Percentiles rank a stretch among this genome's conserved stretches.
Conservation (phyloP, 2,888 invertebrate species). For the Xylota sylvarum region DNA sequence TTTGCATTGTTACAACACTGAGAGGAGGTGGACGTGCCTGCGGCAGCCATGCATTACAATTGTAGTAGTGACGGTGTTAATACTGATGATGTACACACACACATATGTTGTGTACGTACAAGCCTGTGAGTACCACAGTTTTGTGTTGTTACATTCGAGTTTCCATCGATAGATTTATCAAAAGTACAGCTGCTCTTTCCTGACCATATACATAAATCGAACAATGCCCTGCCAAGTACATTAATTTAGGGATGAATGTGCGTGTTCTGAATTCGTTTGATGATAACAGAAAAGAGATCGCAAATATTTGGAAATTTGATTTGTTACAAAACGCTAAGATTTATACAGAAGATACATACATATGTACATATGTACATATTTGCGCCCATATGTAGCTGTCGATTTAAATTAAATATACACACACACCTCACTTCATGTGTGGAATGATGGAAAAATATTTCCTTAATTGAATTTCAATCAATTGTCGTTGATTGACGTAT, state of each 20-base stretch:
- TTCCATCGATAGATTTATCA: constrained; percentile 50
- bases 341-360: background rate
- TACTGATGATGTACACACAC: background rate
- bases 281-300: constrained; percentile 29
- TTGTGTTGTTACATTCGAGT: constrained; percentile 17
- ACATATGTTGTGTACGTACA: constrained; percentile 6
- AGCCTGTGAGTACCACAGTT: constrained; percentile 26
- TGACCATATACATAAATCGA: constrained; percentile 29
- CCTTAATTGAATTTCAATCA: constrained; percentile 34
- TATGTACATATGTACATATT: no score
- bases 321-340: background rate
- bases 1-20: constrained; percentile 48
- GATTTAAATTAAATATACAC: constrained; percentile 1
- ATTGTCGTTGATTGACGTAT: constrained; percentile 26
- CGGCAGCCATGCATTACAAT: constrained; percentile 44
- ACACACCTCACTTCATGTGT: constrained; percentile 1
- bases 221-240: constrained; percentile 48
- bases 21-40: constrained; percentile 41
- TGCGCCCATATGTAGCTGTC: background rate
- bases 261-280: constrained; percentile 12
- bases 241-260: constrained; percentile 49
- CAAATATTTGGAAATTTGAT: constrained; percentile 41
- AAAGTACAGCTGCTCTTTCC: constrained; percentile 56
- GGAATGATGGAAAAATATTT: constrained; percentile 13
- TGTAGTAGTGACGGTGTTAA: constrained; percentile 41